Base-by-base conservation (phyloP, 2,888 invertebrate species). In the Baccha elongata region DNA sequence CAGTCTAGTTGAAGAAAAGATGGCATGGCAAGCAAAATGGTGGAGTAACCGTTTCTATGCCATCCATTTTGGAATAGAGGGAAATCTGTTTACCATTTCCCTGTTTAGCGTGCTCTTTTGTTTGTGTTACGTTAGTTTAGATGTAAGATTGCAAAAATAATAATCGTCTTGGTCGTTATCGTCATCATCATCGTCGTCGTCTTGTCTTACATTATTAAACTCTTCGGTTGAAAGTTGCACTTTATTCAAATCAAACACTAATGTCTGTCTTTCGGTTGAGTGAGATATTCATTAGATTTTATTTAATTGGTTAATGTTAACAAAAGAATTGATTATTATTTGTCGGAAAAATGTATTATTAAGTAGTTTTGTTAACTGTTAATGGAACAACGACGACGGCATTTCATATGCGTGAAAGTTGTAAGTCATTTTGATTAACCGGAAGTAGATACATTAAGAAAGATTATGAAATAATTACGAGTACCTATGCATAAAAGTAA, bases 391-490 rank as follows among this genome's bases (percentile, higher is more conserved):
- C 13, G 32, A 53, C 13, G 19, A 29, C 19, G n/a, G 55, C 23
- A 40, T 37, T 69, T 13, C 52, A 7, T 8, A 55, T 48, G 53
- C 32, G 55, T 68, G 74, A 73, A 80, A 80, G 79, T 74, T 55
- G 55, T 55, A 58, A 15, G 29, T 35, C 32, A 17, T 64, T 62
- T n/a, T 29, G 35, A 10, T n/a, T 29, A 26, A 26, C 44, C 60
- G 67, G 60, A 55, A 60, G 37, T 21, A 40, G 4, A 40, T 40
- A 17, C 29, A 13, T 8, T 29, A 13, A 13, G 3, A 6, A 40
- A 40, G 13, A n/a, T 40, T 40, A 13, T 13, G 37, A 40, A n/a
- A 40, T 13, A n/a, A 13, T 13, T 13, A 32, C 8, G n/a, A n/a
- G n/a, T n/a, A n/a, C n/a, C n/a, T n/a, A n/a, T n/a, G n/a, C n/a